Conservation (phyloP, 2,797 vertebrate genomes). For the Schizopygopsis pylzovi region DNA sequence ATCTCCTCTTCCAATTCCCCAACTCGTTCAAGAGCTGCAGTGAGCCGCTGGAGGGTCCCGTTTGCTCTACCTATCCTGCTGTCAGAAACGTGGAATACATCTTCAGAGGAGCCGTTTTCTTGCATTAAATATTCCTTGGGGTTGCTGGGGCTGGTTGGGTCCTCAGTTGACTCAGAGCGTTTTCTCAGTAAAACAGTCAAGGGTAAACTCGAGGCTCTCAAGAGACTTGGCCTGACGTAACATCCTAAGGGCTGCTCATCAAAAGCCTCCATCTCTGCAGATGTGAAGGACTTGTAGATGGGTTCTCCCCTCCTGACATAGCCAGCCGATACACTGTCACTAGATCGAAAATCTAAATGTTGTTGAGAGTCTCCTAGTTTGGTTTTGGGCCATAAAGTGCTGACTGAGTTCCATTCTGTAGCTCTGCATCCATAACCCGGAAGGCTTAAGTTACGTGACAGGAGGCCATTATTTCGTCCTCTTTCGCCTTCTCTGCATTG, state of each 20-base stretch:
- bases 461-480: slow-evolving; percentile 85
- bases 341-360: slow-evolving; percentile 57
- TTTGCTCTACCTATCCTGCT: slow-evolving; percentile 42
- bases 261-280: slow-evolving; percentile 73
- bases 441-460: slow-evolving; percentile 91
- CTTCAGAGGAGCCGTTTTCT: slow-evolving; percentile 70
- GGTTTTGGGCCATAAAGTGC: slow-evolving; percentile 76
- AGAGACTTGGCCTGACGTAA: slow-evolving; percentile 85
- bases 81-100: slow-evolving; percentile 63
- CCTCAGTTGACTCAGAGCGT: slow-evolving; percentile 71
- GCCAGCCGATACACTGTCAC: slow-evolving; percentile 59
- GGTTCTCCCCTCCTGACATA: slow-evolving; percentile 55
- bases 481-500: slow-evolving; percentile 89
- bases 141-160: slow-evolving; percentile 66
- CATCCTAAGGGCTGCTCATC: slow-evolving; percentile 77
- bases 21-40: slow-evolving; percentile 72
- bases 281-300: slow-evolving; percentile 58
- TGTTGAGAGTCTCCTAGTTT: slow-evolving; percentile 72
- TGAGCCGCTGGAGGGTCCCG: slow-evolving; percentile 71
- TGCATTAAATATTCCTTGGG: slow-evolving; percentile 63
- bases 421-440: slow-evolving; percentile 77
- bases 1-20: slow-evolving; percentile 79
- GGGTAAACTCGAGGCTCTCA: slow-evolving; percentile 91
- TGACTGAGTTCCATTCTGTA: slow-evolving; percentile 80
- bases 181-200: slow-evolving; percentile 82